phyloP scores from a whole-genome alignment of 2,888 invertebrate genomes.

The Archips crataeganus region DNA sequence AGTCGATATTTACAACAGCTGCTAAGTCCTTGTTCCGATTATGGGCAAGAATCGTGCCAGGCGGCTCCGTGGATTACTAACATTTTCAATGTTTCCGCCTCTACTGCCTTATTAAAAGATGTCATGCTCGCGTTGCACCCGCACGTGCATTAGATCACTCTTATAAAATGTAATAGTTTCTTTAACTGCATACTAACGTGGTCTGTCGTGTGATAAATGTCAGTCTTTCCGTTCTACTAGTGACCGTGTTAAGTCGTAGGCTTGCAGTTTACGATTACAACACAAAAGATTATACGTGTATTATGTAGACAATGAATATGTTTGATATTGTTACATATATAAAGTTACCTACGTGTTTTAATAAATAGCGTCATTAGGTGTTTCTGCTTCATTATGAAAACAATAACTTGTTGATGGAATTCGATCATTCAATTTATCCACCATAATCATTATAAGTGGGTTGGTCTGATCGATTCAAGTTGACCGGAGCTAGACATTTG shows the following conservation, averaged over 20 bases:
- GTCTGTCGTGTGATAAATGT: conserved; percentile 15
- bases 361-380: conserved; percentile 43
- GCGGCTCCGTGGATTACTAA: conserved; percentile 77
- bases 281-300: conserved; percentile 31
- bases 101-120: conserved; percentile 80
- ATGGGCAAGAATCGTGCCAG: conserved; percentile 82
- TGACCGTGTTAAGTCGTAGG: background rate
- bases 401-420: conserved; percentile 49
- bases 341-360: conserved; percentile 39
- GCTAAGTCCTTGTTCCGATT: conserved; percentile 83
- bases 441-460: conserved; percentile 22
- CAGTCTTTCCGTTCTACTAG: conserved; percentile 18
- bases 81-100: conserved; percentile 85
- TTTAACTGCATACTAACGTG: conserved; percentile 32
- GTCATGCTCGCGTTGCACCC: conserved; percentile 64
- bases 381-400: conserved; percentile 45
- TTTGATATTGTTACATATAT: conserved; percentile 35
- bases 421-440: conserved; percentile 44
- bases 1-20: conserved; percentile 82
- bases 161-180: conserved; percentile 48
- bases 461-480: conserved; percentile 11
- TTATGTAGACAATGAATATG: conserved; percentile 30
- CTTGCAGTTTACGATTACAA: conserved; percentile 21
- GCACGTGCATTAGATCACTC: conserved; percentile 67
- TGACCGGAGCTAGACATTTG: conserved; percentile 27